These are phyloP conservation scores for Stegostoma tigrinum DNA, from an alignment of 2,113 vertebrate genomes.

Conservation along the genomic window DNA sequence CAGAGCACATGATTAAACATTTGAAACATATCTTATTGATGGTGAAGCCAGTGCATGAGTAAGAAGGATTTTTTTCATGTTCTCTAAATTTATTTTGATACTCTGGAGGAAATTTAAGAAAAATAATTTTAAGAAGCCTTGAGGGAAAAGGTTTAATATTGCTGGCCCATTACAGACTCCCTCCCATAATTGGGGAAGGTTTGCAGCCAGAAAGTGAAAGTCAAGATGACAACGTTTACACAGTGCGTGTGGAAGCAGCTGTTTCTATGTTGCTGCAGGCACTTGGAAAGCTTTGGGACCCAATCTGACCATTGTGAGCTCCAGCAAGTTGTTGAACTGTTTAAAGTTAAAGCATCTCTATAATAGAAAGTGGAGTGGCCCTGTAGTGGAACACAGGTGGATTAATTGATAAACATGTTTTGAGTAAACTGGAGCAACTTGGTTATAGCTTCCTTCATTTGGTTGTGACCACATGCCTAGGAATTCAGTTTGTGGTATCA, in stretches of 20 bases:
- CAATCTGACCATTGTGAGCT: not conserved
- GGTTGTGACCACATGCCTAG: not conserved
- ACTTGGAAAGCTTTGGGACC: not conserved
- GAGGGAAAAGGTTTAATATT: not conserved
- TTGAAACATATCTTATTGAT: not conserved
- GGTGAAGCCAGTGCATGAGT: not conserved
- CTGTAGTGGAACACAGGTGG: not conserved
- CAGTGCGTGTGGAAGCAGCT: not conserved
- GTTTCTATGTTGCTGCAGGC: slow-evolving; percentile 3
- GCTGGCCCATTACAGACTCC: not conserved
- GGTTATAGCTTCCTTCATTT: not conserved
- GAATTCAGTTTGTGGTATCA: not conserved
- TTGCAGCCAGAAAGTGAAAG: not conserved
- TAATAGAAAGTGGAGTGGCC: not conserved
- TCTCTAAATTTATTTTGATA: not conserved
- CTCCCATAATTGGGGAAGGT: not conserved
- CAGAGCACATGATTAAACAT: not conserved
- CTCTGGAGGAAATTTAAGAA: not conserved
- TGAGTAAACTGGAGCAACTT: not conserved
- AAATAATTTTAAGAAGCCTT: not conserved
- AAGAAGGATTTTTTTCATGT: not conserved
- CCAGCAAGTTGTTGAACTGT: not conserved
- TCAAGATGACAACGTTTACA: not conserved
- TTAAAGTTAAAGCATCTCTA: not conserved
- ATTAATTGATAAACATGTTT: not conserved